Evolutionary conservation across 2,888 invertebrate species (phyloP), one percentile per base, ranked within the genome.

Genomic region (Ectemnius cavifrons): DNA sequence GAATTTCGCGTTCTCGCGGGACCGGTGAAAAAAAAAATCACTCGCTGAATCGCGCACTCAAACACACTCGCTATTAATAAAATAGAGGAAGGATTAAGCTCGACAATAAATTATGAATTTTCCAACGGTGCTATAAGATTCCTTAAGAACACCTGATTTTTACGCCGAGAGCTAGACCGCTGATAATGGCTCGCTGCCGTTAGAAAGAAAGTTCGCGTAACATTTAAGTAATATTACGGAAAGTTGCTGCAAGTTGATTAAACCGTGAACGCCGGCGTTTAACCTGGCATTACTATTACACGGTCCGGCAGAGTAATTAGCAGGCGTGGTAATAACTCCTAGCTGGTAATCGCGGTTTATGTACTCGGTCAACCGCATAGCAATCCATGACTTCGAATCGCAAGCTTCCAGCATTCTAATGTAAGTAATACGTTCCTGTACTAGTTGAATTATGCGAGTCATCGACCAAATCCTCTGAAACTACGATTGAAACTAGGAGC

Each of bases 271-370:
- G 52, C 45, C 64, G 64, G 57, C 16, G 11, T 23, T 16, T 56
- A 20, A 47, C 58, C 52, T 13, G 59, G 59, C 63, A 73, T 73
- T 77, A 77, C 60, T 58, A 60, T 60, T 66, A 64, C 66, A 73
- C 66, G 57, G 69, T 66, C 69, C 72, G 61, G 20, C 63, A 68
- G 27, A 68, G 52, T 65, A 77, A 72, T 77, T 77, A 77, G 47
- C 62, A 63, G 49, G 45, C 62, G 37, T 20, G n/a, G 60, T 67
- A 56, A 61, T 76, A 71, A 65, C 77, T 67, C 28, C 62, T 56
- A 63, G 71, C 58, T 66, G 57, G 64, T 62, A 64, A 71, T 59
- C 64, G 67, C 28, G 71, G 67, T 77, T 75, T 77, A 37, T 37
- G 8, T 8, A 75, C 75, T 64, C 57, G n/a, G 58, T 45, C 49